Percentiles rank a stretch among this genome's conserved stretches.
phyloP scores from a whole-genome alignment of 1,140 invertebrate species.

The Leptoteleia sp. region DNA sequence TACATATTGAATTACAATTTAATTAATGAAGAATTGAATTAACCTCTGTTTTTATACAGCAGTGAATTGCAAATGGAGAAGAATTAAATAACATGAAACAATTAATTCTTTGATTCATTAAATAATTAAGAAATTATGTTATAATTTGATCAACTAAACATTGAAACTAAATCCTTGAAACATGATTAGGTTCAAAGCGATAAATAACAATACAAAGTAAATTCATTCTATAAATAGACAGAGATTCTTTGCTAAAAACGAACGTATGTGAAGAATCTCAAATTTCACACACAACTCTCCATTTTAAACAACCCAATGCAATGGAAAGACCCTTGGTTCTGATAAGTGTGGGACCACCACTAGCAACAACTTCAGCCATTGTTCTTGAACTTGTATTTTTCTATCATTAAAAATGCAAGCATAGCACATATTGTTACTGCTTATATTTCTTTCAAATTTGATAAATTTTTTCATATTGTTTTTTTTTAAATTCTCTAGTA shows the following conservation, averaged over 20 bases:
- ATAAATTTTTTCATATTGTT: no score
- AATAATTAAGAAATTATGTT: not conserved
- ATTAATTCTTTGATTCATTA: no score
- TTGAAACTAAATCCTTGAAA: not conserved
- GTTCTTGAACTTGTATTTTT: not conserved
- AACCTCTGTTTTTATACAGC: no score
- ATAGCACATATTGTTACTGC: no score
- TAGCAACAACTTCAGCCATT: slow-evolving; percentile 8
- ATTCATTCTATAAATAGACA: slow-evolving; percentile 40
- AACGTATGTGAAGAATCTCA: slow-evolving; percentile 47
- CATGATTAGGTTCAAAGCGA: slow-evolving; percentile 20
- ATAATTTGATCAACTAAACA: not conserved
- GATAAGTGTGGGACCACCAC: slow-evolving; percentile 1
- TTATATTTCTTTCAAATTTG: no score
- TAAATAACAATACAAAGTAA: slow-evolving; percentile 49
- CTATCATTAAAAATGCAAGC: no score
- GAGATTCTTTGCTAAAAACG: slow-evolving; percentile 48
- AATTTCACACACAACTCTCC: slow-evolving; percentile 43
- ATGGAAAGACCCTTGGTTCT: slow-evolving; percentile 16
- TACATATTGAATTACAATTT: no score
- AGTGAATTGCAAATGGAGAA: no score
- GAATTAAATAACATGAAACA: no score
- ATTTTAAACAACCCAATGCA: slow-evolving; percentile 30
- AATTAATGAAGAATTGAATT: no score
- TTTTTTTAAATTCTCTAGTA: no score